Evolutionary conservation across 2,888 invertebrate species (phyloP).

Genomic region (Bibio marci): DNA sequence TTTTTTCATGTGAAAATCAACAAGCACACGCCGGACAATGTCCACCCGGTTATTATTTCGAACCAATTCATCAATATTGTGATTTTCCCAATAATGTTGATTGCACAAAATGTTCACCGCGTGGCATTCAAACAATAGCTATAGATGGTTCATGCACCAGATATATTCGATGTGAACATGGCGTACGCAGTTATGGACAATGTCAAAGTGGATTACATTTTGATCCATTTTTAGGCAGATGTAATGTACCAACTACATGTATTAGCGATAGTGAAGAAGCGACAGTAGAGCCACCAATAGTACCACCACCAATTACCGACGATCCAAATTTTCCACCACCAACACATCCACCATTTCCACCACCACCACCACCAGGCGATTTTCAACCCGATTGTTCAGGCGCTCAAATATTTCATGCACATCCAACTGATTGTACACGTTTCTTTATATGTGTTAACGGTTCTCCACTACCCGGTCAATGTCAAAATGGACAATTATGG

Average conservation of each 20-base stretch:
- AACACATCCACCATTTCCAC: no score
- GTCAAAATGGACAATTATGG: slow-evolving; percentile 19
- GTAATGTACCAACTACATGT: no score
- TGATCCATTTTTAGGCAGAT: neutral
- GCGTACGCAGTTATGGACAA: neutral
- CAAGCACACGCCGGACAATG: slow-evolving; percentile 9
- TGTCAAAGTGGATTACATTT: neutral
- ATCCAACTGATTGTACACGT: neutral
- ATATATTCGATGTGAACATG: neutral
- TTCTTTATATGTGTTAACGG: slow-evolving; percentile 9
- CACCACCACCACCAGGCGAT: neutral
- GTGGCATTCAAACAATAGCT: neutral
- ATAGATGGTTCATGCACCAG: neutral
- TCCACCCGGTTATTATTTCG: slow-evolving; percentile 17
- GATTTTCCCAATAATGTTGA: slow-evolving; percentile 27
- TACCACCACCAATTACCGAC: no score
- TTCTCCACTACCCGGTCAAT: slow-evolving; percentile 20
- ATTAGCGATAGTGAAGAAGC: neutral
- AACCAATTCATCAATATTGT: slow-evolving; percentile 20
- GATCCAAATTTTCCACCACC: no score
- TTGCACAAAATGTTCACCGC: slow-evolving; percentile 15
- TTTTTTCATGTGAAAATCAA: no score
- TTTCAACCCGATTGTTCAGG: neutral
- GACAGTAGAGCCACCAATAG: neutral
- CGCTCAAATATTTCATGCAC: slow-evolving; percentile 1